phyloP scores from a whole-genome alignment of 2,113 vertebrate genomes.

The Eubucco bourcierii region DNA sequence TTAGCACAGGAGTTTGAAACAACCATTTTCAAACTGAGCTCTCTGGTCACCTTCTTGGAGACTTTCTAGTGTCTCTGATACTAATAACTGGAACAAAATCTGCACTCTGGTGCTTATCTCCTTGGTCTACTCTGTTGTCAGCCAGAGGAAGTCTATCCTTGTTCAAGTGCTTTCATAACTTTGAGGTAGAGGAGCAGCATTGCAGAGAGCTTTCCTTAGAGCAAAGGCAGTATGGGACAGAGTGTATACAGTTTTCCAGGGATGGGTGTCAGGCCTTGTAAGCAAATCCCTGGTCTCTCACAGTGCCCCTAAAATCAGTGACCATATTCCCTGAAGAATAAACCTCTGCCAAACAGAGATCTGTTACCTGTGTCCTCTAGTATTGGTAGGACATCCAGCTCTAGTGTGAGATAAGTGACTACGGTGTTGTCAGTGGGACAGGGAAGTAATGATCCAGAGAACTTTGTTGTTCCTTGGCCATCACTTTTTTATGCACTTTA shows the following conservation, averaged over 20 bases:
- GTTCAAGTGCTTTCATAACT: neutral
- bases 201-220: neutral
- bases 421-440: neutral
- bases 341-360: neutral
- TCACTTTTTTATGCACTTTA: neutral
- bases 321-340: neutral
- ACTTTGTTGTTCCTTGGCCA: neutral
- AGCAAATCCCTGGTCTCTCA: neutral
- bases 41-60: neutral
- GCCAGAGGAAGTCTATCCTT: neutral
- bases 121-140: neutral
- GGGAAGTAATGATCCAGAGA: neutral
- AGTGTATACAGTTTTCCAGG: neutral
- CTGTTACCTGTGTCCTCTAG: neutral
- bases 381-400: neutral
- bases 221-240: neutral
- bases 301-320: neutral
- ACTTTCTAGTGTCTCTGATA: neutral
- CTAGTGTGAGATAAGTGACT: neutral
- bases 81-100: neutral
- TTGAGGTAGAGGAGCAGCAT: neutral
- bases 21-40: neutral
- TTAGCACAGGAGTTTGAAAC: neutral
- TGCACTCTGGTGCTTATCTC: neutral
- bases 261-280: neutral